phyloP scores from a whole-genome alignment of 2,888 invertebrate species.

The Amphipyra tragopoginis region DNA sequence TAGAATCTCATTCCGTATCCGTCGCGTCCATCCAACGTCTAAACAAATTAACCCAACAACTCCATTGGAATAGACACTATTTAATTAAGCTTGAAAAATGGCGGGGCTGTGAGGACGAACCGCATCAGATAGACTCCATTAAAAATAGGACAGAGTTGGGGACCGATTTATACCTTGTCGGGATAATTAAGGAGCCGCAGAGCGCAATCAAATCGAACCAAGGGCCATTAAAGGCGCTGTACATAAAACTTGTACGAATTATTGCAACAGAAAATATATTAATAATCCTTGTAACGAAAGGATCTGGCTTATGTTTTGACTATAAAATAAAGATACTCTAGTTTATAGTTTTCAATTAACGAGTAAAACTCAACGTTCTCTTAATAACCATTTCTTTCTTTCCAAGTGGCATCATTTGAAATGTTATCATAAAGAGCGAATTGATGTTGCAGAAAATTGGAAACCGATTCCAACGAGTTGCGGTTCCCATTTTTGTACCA shows the following conservation, averaged over 20 bases:
- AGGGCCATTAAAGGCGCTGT: constrained; percentile 12
- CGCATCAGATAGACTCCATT: constrained; percentile 60
- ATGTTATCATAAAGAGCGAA: constrained; percentile 32
- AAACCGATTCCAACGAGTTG: constrained; percentile 25
- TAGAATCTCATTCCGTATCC: constrained; percentile 53
- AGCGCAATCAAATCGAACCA: constrained; percentile 33
- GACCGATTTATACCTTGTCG: constrained; percentile 59
- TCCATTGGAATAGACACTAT: constrained; percentile 59
- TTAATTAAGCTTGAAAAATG: constrained; percentile 72
- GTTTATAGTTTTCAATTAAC: constrained; percentile 12
- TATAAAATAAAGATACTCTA: constrained; percentile 1
- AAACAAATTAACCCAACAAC: constrained; percentile 62
- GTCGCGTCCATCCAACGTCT: constrained; percentile 43
- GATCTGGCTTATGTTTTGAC: constrained; percentile 6
- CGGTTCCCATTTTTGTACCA: constrained; percentile 24
- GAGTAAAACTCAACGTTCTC: background rate
- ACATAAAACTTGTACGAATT: constrained; percentile 22
- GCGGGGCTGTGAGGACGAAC: constrained; percentile 41
- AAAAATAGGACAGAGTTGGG: constrained; percentile 64
- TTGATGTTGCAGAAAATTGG: constrained; percentile 51
- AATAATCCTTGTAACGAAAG: constrained; percentile 5
- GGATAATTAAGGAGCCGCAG: constrained; percentile 51
- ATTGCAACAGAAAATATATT: constrained; percentile 12
- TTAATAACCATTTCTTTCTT: constrained; percentile 12
- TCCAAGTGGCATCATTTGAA: constrained; percentile 18